Percentiles rank a stretch among this genome's conserved stretches.
phyloP scores from a whole-genome alignment of 2,113 vertebrate species.

The Mus pahari region DNA sequence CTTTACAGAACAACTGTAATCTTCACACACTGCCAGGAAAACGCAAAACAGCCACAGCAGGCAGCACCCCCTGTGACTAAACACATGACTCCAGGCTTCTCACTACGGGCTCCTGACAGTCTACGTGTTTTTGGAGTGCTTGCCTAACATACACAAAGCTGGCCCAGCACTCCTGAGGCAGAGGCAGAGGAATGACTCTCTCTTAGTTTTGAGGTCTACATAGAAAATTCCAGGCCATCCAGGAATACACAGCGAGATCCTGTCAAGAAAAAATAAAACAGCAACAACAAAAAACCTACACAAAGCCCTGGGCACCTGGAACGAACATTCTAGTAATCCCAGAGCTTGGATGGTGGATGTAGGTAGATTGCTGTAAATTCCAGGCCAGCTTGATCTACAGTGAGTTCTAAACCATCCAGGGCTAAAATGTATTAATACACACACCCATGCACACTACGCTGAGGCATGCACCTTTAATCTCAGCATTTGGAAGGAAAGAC shows the following conservation, averaged over 20 bases:
- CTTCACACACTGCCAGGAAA: neutral
- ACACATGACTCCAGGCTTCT: constrained; percentile 1
- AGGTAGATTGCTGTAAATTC: neutral
- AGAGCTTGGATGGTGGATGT: neutral
- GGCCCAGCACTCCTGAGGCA: neutral
- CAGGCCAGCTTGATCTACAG: neutral
- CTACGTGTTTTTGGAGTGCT: neutral
- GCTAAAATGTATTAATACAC: neutral
- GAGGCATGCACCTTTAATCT: neutral
- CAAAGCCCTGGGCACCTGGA: neutral
- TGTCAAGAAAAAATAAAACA: neutral
- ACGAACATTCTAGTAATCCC: neutral
- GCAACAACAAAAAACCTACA: neutral
- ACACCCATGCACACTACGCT: neutral
- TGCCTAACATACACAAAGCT: neutral
- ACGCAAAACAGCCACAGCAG: neutral
- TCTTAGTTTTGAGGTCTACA: neutral
- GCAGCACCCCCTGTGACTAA: neutral
- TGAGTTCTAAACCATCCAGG: neutral
- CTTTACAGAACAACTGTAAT: neutral
- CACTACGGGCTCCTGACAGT: too few species aligned
- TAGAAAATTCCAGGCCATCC: neutral
- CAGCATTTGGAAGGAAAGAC: neutral
- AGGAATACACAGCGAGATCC: neutral
- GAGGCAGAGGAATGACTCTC: neutral